Evolutionary conservation across 2,113 vertebrate species (phyloP).

Genomic region (Hepsetus odoe): DNA sequence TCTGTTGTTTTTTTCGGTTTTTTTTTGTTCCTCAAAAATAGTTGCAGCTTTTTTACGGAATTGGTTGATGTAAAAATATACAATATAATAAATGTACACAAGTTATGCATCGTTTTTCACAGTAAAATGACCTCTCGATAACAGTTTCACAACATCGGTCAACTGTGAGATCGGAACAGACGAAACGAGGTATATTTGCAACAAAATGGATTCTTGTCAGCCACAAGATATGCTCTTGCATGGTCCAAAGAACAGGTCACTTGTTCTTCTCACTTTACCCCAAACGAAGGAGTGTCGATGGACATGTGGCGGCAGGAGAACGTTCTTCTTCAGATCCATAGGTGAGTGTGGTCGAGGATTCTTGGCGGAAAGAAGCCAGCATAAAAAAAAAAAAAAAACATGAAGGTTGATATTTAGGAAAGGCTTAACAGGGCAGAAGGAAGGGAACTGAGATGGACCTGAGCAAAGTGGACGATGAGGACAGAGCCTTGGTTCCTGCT

Average conservation of each 20-base stretch:
- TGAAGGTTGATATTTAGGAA: background rate
- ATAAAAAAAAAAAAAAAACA: background rate
- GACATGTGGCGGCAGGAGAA: background rate
- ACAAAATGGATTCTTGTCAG: background rate
- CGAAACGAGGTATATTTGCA: constrained; percentile 23
- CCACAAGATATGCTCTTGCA: background rate
- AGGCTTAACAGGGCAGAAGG: background rate
- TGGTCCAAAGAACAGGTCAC: background rate
- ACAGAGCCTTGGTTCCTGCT: background rate
- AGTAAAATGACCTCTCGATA: constrained; percentile 39
- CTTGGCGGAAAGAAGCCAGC: constrained; percentile 26
- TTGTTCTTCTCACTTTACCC: background rate
- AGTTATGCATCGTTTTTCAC: constrained; percentile 44
- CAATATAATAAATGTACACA: constrained; percentile 33
- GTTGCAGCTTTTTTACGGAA: constrained; percentile 32
- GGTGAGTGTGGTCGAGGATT: background rate
- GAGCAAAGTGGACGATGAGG: background rate
- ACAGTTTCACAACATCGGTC: constrained; percentile 2
- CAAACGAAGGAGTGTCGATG: background rate
- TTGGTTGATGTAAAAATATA: constrained; percentile 48
- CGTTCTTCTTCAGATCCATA: background rate
- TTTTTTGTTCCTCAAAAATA: constrained; percentile 35
- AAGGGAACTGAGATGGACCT: constrained; percentile 6
- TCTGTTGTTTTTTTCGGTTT: background rate
- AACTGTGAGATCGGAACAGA: background rate